Percentiles rank a stretch among this genome's conserved stretches.
These are phyloP conservation scores for Falco columbarius DNA, from an alignment of 2,797 vertebrate species.

Conservation along the genomic window DNA sequence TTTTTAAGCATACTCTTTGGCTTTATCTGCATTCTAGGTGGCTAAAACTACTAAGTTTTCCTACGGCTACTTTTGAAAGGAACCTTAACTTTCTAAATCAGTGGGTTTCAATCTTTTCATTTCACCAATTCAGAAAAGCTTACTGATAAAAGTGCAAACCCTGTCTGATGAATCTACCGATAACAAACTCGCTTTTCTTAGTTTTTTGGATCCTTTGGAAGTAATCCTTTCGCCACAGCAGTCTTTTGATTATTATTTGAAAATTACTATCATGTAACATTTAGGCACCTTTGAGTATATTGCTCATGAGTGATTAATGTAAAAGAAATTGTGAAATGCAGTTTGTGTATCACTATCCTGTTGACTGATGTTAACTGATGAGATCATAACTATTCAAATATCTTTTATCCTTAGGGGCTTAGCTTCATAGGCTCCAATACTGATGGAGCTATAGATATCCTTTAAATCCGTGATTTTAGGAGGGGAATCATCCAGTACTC, in stretches of 20 bases:
- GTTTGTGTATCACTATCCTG: not conserved
- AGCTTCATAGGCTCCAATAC: not conserved
- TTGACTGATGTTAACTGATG: not conserved
- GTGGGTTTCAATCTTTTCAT: not conserved
- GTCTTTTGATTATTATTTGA: not conserved
- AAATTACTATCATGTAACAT: not conserved
- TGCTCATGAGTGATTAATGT: not conserved
- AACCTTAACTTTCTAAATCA: not conserved
- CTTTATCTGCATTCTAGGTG: not conserved
- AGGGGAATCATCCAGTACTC: not conserved
- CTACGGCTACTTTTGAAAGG: not conserved
- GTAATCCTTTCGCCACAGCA: not conserved
- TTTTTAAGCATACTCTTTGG: not conserved
- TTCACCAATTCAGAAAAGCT: not conserved
- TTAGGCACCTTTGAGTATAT: not conserved
- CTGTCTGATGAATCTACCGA: not conserved
- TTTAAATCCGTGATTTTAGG: not conserved
- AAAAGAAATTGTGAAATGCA: not conserved
- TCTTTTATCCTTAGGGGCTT: not conserved
- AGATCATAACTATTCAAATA: not conserved
- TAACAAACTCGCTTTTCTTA: not conserved
- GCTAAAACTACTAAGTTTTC: not conserved
- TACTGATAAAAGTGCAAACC: not conserved
- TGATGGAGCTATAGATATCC: not conserved
- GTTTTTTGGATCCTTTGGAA: not conserved